phyloP scores from a whole-genome alignment of 1,140 invertebrate genomes.

The Bathynomus jamesi region DNA sequence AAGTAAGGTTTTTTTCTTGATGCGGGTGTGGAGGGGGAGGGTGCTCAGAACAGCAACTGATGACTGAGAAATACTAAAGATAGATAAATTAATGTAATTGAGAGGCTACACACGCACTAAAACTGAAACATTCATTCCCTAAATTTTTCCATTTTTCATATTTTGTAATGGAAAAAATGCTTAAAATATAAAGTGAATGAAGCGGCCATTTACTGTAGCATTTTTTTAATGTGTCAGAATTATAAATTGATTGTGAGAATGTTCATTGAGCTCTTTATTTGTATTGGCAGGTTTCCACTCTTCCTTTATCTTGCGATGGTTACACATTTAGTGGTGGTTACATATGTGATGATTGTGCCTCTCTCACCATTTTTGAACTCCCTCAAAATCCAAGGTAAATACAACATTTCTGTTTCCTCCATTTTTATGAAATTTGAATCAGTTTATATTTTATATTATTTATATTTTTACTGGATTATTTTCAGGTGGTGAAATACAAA shows the following conservation, averaged over 20 bases:
- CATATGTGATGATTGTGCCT: background rate
- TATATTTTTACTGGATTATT: no score
- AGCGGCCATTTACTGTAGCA: no score
- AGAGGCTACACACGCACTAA: background rate
- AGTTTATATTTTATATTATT: no score
- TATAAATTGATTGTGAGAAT: no score
- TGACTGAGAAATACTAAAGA: background rate
- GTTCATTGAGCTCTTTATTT: background rate
- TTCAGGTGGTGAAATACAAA: no score
- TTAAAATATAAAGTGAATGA: no score
- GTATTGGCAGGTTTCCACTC: background rate
- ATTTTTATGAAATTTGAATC: no score
- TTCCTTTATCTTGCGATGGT: background rate
- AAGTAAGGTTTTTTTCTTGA: conserved; percentile 2
- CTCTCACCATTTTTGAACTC: background rate
- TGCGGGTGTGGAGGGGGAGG: background rate
- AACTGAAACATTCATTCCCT: background rate
- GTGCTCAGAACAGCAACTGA: background rate
- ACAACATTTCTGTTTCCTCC: no score
- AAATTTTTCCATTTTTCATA: background rate
- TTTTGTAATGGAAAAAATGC: no score
- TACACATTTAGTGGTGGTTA: background rate
- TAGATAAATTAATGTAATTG: background rate
- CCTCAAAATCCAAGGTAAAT: background rate
- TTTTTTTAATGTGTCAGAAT: no score